phyloP scores from a whole-genome alignment of 2,797 vertebrate genomes.

The Tolypeutes matacus region DNA sequence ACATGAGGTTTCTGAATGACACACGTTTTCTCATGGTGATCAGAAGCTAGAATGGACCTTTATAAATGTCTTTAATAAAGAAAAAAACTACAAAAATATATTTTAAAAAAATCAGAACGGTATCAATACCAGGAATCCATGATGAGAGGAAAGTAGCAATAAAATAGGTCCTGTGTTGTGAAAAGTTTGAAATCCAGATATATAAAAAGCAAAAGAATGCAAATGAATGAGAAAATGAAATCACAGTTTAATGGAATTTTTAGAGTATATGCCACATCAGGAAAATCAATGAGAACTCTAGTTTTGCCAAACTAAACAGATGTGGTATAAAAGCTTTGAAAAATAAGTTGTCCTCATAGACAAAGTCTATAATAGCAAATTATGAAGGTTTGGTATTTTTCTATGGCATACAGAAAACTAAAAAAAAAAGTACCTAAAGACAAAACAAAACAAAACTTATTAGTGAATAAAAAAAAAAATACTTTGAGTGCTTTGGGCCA shows the following conservation, averaged over 20 bases:
- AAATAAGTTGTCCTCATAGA: neutral
- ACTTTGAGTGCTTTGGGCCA: too few species aligned
- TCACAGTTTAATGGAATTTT: neutral
- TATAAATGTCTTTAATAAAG: too few species aligned
- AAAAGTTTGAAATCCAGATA: neutral
- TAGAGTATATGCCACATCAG: neutral
- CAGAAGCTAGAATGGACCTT: too few species aligned
- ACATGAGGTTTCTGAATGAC: neutral
- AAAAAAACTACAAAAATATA: neutral
- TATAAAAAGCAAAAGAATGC: neutral
- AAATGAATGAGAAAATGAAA: neutral
- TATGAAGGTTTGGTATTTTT: neutral
- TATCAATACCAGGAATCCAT: accelerated
- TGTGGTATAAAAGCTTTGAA: neutral
- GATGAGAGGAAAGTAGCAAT: neutral
- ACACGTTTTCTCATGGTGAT: too few species aligned
- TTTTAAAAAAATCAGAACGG: too few species aligned
- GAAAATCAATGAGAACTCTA: neutral
- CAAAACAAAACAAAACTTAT: too few species aligned
- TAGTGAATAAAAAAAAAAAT: too few species aligned
- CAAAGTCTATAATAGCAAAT: neutral
- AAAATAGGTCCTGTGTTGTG: neutral
- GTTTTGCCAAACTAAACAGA: neutral
- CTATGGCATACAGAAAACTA: neutral
- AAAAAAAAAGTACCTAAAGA: too few species aligned